A percentile compares a stretch with the other conserved stretches of the same genome.
Conservation (phyloP, 2,113 vertebrate species). For the Felis chaus region DNA sequence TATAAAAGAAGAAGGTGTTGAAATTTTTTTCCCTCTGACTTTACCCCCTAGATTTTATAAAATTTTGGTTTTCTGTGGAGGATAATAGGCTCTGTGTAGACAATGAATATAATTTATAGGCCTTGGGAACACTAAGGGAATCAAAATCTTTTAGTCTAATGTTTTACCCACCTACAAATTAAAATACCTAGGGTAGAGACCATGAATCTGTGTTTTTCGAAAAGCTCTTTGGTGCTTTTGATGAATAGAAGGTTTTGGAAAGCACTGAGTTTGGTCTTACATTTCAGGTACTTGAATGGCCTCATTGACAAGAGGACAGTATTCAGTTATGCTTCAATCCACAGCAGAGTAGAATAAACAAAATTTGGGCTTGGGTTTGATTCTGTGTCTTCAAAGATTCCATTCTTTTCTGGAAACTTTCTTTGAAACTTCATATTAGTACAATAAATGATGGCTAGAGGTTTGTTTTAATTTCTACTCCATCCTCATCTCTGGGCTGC, state of each 20-base stretch:
- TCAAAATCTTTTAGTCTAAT: neutral
- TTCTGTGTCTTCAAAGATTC: neutral
- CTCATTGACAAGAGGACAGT: neutral
- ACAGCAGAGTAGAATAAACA: neutral
- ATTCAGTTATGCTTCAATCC: neutral
- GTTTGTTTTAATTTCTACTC: conserved; percentile 52
- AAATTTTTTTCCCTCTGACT: neutral
- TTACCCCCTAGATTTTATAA: neutral
- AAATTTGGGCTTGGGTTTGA: neutral
- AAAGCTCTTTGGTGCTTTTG: neutral
- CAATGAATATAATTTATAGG: neutral
- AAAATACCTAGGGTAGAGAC: neutral
- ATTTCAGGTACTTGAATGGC: neutral
- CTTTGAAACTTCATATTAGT: neutral
- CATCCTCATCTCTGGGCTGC: conserved; percentile 13
- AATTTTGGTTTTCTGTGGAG: neutral
- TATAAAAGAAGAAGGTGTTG: neutral
- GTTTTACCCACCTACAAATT: neutral
- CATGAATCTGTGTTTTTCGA: neutral
- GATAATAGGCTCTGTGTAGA: neutral
- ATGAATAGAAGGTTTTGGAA: conserved; percentile 1
- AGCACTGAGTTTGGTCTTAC: neutral
- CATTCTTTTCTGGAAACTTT: neutral
- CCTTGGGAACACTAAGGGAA: neutral
- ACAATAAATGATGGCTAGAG: conserved; percentile 37